Evolutionary conservation across 1,140 invertebrate species (phyloP), one percentile per base, ranked within the genome.

Genomic region (Homalodisca vitripennis): DNA sequence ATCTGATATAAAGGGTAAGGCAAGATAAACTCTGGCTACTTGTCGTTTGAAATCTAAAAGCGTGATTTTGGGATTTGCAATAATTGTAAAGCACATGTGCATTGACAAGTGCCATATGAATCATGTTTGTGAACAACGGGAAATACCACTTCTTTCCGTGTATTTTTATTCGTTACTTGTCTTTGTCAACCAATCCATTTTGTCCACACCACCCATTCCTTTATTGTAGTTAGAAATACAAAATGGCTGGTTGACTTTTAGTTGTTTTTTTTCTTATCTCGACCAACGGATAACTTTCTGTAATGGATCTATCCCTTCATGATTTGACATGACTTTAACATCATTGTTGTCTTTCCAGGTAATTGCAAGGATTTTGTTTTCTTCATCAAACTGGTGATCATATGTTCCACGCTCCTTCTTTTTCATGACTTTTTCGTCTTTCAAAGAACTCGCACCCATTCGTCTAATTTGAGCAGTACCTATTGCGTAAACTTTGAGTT

Each of bases 221-320:
- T 68, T 74, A n/a, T 74, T 72, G 65, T 75, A 75, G 3, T 65
- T 34, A 27, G 30, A 20, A 66, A 74, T 73, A 22, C 69, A 71
- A 13, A 69, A 55, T 20, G 73, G 73, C 55, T 69, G 71, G 47
- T 31, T 32, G 53, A 74, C 55, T 60, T 57, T 55, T 17, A 75
- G 57, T 6, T 60, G 41, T 47, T 72, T 71, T 31, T 71, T 69
- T 53, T 73, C 64, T 27, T 30, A 41, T 48, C 68, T 70, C 3
- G 69, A 73, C 60, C 62, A 75, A 66, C 74, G 34, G 26, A 64
- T 69, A 13, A 74, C 71, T 29, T 64, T 68, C 27, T 66, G 30
- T n/a, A 68, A 34, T 3, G 69, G 64, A 55, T 73, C 57, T 31
- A 67, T 30, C 29, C 72, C 72, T 51, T 73, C 13, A 62, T 29